phyloP scores from a whole-genome alignment of 1,140 invertebrate species.

The Probaryconus sp. region DNA sequence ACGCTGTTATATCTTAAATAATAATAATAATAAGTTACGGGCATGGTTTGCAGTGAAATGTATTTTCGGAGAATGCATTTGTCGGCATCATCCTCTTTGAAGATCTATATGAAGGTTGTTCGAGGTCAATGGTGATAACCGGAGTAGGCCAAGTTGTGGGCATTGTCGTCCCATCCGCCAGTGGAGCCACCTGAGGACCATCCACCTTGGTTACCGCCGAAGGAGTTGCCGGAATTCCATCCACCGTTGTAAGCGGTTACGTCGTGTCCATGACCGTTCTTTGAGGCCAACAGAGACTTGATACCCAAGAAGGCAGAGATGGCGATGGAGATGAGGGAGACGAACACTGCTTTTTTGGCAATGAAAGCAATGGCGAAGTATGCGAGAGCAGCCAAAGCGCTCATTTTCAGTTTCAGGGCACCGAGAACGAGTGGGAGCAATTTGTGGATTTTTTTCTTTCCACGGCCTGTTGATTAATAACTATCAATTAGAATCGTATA shows the following conservation, averaged over 20 bases:
- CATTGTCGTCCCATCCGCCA: constrained; percentile 68
- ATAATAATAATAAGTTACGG: constrained; percentile 4
- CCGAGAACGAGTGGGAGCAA: constrained; percentile 80
- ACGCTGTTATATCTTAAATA: constrained; percentile 34
- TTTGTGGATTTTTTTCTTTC: constrained; percentile 80
- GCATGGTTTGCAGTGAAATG: constrained; percentile 30
- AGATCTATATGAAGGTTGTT: constrained; percentile 9
- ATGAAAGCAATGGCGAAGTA: constrained; percentile 81
- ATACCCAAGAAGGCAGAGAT: constrained; percentile 81
- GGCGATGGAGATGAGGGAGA: constrained; percentile 81
- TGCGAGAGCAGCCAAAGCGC: constrained; percentile 78
- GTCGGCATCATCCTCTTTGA: not conserved
- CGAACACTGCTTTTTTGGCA: constrained; percentile 83
- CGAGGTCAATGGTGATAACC: constrained; percentile 65
- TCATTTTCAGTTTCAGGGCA: constrained; percentile 81
- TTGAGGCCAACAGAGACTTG: constrained; percentile 75
- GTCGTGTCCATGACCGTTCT: constrained; percentile 67
- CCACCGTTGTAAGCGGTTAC: constrained; percentile 72
- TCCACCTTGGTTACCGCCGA: constrained; percentile 64
- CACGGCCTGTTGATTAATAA: constrained; percentile 76
- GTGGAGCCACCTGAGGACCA: constrained; percentile 64
- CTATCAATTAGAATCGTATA: too few relatives aligned
- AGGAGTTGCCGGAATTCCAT: constrained; percentile 65
- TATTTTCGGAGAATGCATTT: constrained; percentile 5
- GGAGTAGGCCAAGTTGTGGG: constrained; percentile 68